These are phyloP conservation scores for Marmota flaviventris DNA, from an alignment of 2,113 vertebrate species.

Conservation along the genomic window DNA sequence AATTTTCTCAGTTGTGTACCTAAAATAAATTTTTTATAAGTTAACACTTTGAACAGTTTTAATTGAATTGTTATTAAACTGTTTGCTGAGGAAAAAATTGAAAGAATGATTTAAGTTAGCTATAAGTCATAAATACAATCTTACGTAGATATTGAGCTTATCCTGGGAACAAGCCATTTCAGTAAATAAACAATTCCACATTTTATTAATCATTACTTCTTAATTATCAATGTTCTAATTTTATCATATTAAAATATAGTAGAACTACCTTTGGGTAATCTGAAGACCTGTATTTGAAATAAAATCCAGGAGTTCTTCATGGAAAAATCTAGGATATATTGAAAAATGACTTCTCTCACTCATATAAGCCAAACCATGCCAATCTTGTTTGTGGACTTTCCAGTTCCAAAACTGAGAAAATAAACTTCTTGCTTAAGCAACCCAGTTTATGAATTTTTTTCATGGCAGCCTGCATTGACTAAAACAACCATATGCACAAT, in stretches of 20 bases:
- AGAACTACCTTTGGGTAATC: neutral
- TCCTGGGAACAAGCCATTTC: neutral
- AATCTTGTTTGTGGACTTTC: neutral
- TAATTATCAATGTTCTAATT: neutral
- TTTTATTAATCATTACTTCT: neutral
- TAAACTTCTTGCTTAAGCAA: neutral
- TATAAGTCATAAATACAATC: neutral
- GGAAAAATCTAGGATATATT: neutral
- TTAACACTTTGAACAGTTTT: neutral
- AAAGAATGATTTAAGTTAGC: neutral
- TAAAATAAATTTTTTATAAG: neutral
- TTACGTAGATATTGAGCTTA: neutral
- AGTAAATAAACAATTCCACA: neutral
- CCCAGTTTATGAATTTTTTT: neutral
- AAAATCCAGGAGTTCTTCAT: neutral
- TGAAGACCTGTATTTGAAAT: neutral
- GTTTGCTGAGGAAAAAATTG: neutral
- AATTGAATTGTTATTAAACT: neutral
- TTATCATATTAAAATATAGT: neutral
- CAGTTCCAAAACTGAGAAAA: neutral
- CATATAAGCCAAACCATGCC: neutral
- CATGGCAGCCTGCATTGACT: neutral
- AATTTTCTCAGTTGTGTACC: neutral
- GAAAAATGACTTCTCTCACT: neutral
- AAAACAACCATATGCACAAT: neutral